Percentiles rank a stretch among this genome's conserved stretches.
Evolutionary conservation across 2,113 vertebrate genomes (phyloP).

Genomic region (Cynopterus brachyotis): DNA sequence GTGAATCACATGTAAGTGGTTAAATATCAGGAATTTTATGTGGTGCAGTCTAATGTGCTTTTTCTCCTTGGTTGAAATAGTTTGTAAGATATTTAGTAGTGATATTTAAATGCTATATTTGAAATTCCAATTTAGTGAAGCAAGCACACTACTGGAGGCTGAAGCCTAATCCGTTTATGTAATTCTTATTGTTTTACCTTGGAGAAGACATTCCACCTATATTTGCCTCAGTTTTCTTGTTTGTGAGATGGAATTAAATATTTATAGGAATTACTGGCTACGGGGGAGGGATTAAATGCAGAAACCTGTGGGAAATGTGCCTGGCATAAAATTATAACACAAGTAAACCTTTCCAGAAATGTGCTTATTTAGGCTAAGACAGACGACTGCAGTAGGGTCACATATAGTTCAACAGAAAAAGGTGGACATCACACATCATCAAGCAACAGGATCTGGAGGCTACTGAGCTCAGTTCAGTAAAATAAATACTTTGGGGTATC

Average conservation of each 20-base stretch:
- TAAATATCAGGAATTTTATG: neutral
- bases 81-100: neutral
- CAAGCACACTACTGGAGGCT: neutral
- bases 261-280: neutral
- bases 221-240: neutral
- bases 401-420: neutral
- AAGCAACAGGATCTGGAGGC: neutral
- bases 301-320: neutral
- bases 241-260: neutral
- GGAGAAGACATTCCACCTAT: neutral
- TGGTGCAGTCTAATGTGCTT: neutral
- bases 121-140: neutral
- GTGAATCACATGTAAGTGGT: neutral
- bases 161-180: fast-evolving
- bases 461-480: neutral
- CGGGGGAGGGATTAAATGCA: neutral
- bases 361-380: neutral
- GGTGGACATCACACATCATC: fast-evolving
- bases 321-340: neutral
- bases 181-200: neutral
- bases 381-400: neutral
- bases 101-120: neutral
- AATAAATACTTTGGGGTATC: neutral
- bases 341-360: neutral
- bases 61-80: neutral